These are phyloP conservation scores for Erebia aethiops DNA, from an alignment of 2,888 invertebrate species.

Conservation along the genomic window DNA sequence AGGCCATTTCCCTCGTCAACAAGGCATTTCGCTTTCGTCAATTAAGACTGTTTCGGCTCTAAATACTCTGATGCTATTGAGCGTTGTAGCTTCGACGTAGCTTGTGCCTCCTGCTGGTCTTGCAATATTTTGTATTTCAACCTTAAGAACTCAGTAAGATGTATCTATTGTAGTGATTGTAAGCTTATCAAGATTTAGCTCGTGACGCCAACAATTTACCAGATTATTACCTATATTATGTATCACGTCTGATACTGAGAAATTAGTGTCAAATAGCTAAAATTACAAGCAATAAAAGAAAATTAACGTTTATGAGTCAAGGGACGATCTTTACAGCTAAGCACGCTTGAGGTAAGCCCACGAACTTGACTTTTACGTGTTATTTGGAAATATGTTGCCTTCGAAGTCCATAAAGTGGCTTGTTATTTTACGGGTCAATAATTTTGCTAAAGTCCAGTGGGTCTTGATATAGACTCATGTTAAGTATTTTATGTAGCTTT, in stretches of 20 bases:
- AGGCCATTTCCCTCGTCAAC: too few species aligned
- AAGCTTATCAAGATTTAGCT: too few species aligned
- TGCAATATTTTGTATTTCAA: background rate
- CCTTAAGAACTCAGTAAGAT: background rate
- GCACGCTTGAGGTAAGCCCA: slow-evolving; percentile 7
- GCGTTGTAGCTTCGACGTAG: too few species aligned
- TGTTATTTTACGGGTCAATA: slow-evolving; percentile 18
- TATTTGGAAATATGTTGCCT: slow-evolving; percentile 21
- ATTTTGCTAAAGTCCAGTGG: slow-evolving; percentile 5
- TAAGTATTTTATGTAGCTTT: background rate
- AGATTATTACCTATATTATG: background rate
- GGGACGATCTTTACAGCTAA: slow-evolving; percentile 21
- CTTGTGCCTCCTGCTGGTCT: too few species aligned
- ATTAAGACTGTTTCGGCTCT: too few species aligned
- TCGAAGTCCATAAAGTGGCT: slow-evolving; percentile 15
- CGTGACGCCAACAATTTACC: background rate
- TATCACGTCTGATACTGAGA: background rate
- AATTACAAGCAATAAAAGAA: slow-evolving; percentile 19
- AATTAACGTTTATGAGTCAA: slow-evolving; percentile 19
- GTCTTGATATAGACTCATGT: too few species aligned
- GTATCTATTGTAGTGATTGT: too few species aligned
- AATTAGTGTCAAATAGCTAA: background rate
- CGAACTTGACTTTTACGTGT: slow-evolving; percentile 24
- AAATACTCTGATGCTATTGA: too few species aligned
- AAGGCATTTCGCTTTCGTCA: too few species aligned